Conservation (phyloP, 2,888 invertebrate genomes). For the Microchrysa polita region DNA sequence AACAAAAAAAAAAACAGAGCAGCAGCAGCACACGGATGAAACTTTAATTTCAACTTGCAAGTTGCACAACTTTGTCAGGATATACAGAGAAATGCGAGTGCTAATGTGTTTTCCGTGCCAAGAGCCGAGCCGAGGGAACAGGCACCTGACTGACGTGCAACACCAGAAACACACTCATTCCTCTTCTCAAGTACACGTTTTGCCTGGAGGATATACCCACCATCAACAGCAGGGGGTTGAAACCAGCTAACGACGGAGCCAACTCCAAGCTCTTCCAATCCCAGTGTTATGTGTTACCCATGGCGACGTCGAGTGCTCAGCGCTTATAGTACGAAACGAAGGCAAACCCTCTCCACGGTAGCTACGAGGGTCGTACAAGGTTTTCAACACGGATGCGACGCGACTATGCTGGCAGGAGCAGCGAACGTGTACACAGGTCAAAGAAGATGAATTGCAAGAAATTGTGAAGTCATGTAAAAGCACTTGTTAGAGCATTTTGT, state of each 20-base stretch:
- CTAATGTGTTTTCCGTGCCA: slow-evolving; percentile 22
- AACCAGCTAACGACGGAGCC: too few relatives aligned
- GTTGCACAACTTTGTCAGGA: not conserved
- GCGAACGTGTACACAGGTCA: slow-evolving; percentile 1
- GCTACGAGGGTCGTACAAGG: too few relatives aligned
- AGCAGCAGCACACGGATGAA: too few relatives aligned
- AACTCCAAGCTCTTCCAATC: too few relatives aligned
- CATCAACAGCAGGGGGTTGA: not conserved
- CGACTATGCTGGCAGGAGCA: not conserved
- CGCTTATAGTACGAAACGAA: too few relatives aligned
- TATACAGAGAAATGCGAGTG: not conserved
- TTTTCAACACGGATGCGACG: too few relatives aligned
- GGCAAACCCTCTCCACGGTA: too few relatives aligned
- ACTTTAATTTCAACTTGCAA: not conserved
- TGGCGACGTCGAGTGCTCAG: not conserved
- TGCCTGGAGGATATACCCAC: too few relatives aligned
- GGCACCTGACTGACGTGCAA: slow-evolving; percentile 9
- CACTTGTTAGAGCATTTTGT: slow-evolving; percentile 23
- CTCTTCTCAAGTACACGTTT: too few relatives aligned
- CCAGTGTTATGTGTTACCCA: too few relatives aligned
- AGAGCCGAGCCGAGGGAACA: too few relatives aligned
- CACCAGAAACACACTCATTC: too few relatives aligned
- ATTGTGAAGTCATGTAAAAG: slow-evolving; percentile 35
- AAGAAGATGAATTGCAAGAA: not conserved
- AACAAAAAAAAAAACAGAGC: not conserved